Percentiles rank a stretch among this genome's conserved stretches.
Conservation (phyloP, 2,888 invertebrate species). For the Drosophila dives region DNA sequence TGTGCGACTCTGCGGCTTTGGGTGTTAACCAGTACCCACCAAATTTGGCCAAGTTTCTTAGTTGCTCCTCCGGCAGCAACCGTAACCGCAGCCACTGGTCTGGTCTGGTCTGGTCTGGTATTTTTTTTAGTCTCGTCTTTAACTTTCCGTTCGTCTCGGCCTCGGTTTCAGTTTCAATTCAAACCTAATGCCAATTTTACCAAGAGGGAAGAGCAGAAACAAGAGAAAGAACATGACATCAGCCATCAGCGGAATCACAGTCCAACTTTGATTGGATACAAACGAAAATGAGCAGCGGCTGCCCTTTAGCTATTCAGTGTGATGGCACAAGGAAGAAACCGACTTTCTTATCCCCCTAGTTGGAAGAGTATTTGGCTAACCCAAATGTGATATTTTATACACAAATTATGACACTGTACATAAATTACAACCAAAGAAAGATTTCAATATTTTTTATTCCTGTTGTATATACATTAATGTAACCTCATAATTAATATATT, state of each 20-base stretch:
- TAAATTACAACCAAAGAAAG: background rate
- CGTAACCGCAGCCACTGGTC: slow-evolving; percentile 16
- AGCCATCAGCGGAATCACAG: slow-evolving; percentile 39
- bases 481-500: background rate
- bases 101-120: background rate
- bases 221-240: slow-evolving; percentile 52
- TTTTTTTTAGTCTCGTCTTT: slow-evolving; percentile 18
- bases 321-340: slow-evolving; percentile 42
- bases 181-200: background rate
- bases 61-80: slow-evolving; percentile 21
- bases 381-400: background rate
- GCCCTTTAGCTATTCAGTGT: slow-evolving; percentile 12
- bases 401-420: too few relatives aligned
- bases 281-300: slow-evolving; percentile 17
- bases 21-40: slow-evolving; percentile 30
- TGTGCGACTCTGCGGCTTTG: slow-evolving; percentile 4
- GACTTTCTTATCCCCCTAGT: slow-evolving; percentile 27
- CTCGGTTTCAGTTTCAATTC: slow-evolving; percentile 29
- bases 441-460: background rate
- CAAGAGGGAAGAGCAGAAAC: slow-evolving; percentile 16
- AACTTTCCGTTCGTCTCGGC: slow-evolving; percentile 7
- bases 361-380: background rate
- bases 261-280: slow-evolving; percentile 12
- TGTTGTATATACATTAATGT: background rate
- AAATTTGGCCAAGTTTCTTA: slow-evolving; percentile 43